Base-by-base conservation (phyloP, 2,113 vertebrate species). In the Elachura formosa region DNA sequence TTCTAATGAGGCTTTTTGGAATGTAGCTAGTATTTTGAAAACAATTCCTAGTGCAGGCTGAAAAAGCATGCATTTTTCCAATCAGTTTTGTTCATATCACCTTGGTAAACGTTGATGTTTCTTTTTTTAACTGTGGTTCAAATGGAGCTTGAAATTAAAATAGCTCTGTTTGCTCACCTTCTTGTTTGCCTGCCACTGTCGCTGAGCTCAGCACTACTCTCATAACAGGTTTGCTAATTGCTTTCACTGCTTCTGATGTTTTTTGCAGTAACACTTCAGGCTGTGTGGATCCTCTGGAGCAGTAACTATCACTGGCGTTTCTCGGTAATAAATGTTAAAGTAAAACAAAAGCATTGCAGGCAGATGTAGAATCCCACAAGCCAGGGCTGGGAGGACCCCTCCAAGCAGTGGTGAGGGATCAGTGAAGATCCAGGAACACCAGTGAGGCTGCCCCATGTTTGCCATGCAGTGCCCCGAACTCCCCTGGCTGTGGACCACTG, bases 81-180 rank as follows among this genome's bases (percentile, higher is more conserved):
- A 6, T 71, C 29, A 7, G 29, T 89, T 90, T 74, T 67, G 81
- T 68, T 84, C 56, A 3, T 78, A 89, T 81, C 48, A 71, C 61
- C 61, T 78, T 55, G 20, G 40, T 55, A 91, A 93, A 94, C 80
- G 64, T 14, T 34, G 46, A 24, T 64, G 62, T 83, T 79, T 83
- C 34, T 74, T 75, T 83, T 84, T 92, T 78, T 61, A 76, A 48
- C 73, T 46, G 74, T 82, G 77, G 73, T 89, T 87, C 45, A 94
- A 95, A 92, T 94, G 94, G 62, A 94, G 93, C 93, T 94, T 94
- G 93, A 92, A 94, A 96, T 96, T 48, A 69, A 95, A 90, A 84
- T 56, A 87, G 74, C 69, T 92, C 28, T 90, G 83, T 88, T 93
- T 92, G 64, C 83, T 89, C 84, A 64, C 48, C 31, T 80, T 38